These are phyloP conservation scores for Zoanthus gigantus DNA, from an alignment of 92 coral and sea anemone species.

Conservation along the genomic window DNA sequence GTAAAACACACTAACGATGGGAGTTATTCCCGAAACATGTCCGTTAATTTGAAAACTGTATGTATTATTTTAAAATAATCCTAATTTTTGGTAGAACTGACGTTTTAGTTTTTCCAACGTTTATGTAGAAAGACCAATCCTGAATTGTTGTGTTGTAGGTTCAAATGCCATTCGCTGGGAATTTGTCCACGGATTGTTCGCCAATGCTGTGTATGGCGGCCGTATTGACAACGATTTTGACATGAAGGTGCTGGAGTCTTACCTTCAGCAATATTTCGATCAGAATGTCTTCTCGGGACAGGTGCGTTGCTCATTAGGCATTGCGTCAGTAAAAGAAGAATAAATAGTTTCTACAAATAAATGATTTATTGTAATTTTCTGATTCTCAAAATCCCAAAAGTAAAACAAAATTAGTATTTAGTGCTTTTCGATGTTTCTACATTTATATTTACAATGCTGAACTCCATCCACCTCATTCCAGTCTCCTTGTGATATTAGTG, in stretches of 20 bases:
- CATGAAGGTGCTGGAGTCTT: slow-evolving; percentile 91
- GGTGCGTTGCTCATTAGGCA: slow-evolving; percentile 7
- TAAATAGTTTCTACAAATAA: neutral
- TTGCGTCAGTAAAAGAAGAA: neutral
- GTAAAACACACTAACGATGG: too few relatives aligned
- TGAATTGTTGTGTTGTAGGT: slow-evolving; percentile 51
- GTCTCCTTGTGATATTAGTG: neutral
- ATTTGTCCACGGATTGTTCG: slow-evolving; percentile 94
- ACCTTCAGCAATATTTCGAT: slow-evolving; percentile 93
- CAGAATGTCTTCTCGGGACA: slow-evolving; percentile 86
- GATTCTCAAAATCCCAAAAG: too few relatives aligned
- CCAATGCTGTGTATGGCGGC: slow-evolving; percentile 97
- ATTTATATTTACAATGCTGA: too few relatives aligned
- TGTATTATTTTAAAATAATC: too few relatives aligned
- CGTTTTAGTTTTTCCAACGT: too few relatives aligned
- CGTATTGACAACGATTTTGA: slow-evolving; percentile 96
- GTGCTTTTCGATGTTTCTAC: too few relatives aligned
- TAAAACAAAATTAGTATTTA: too few relatives aligned
- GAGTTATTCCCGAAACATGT: too few relatives aligned
- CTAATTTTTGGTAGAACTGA: too few relatives aligned
- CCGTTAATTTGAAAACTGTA: too few relatives aligned
- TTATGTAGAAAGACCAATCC: too few relatives aligned
- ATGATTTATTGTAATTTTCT: neutral
- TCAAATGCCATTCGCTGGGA: slow-evolving; percentile 88
- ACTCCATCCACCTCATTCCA: too few relatives aligned